Percentiles rank a stretch among this genome's conserved stretches.
These are phyloP conservation scores for Tetranychus truncatus DNA, from an alignment of 2,888 invertebrate species.

Conservation along the genomic window DNA sequence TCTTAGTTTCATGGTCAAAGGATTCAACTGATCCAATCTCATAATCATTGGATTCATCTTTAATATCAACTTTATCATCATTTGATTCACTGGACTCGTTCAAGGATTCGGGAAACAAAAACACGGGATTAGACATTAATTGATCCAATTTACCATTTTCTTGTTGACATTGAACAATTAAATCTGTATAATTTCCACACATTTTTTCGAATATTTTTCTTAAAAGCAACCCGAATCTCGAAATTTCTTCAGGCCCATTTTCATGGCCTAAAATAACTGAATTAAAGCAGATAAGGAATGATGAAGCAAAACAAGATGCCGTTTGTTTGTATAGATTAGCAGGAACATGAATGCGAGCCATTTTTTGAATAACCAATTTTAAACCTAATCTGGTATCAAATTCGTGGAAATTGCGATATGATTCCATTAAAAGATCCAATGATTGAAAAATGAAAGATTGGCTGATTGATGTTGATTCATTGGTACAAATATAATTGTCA, in stretches of 20 bases:
- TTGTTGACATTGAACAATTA: constrained; percentile 2
- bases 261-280: neutral
- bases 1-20: neutral
- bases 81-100: neutral
- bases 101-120: neutral
- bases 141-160: neutral
- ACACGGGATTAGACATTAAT: neutral
- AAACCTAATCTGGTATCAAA: constrained; percentile 77
- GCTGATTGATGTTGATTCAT: neutral
- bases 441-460: neutral
- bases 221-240: neutral
- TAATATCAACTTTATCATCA: neutral
- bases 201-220: neutral
- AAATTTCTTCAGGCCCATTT: neutral
- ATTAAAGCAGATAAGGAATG: neutral
- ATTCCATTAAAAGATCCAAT: neutral
- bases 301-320: neutral
- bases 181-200: constrained; percentile 6
- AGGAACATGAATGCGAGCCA: constrained; percentile 49
- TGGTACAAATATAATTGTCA: neutral
- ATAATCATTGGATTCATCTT: neutral
- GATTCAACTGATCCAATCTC: neutral
- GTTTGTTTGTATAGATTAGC: constrained; percentile 56
- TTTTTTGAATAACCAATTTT: constrained; percentile 82
- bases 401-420: constrained; percentile 38